Evolutionary conservation across 2,888 invertebrate species (phyloP), one percentile per base, ranked within the genome.

Genomic region (Thumatha senex): DNA sequence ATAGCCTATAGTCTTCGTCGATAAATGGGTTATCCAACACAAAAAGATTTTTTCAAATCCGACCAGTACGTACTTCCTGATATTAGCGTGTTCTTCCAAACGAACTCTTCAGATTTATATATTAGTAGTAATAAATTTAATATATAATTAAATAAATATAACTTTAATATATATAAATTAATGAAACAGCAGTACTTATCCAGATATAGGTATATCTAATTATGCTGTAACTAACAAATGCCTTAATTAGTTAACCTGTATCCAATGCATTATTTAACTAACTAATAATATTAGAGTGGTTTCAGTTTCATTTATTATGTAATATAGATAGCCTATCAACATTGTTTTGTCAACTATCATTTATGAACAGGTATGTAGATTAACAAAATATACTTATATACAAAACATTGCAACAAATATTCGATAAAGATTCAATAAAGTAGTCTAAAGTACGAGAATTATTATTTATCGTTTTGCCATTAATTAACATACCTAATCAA

Each of bases 401-500:
- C 24, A 46, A 50, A 58, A 50, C 46, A 61, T 45, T 48, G 43
- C 43, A 65, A 53, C 55, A 60, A 58, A 61, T 61, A 54, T 46
- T 46, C 14, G 60, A 67, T 69, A 65, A 57, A 47, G 48, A 52
- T 48, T 65, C 43, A 55, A 63, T 67, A 68, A 65, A 67, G 60
- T 62, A 55, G 56, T 68, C 62, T 67, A 56, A 64, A 54, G 56
- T 63, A 52, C 56, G 55, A 52, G 60, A 62, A 65, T 64, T 67
- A 65, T 64, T 67, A 67, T 67, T 65, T 70, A 72, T 75, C 70
- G 55, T 48, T 60, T 59, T 61, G 63, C 64, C 58, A 67, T 71
- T 76, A 74, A 77, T 77, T 74, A 74, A 70, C 65, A 70, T 71
- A 68, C 51, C 58, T 72, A 72, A 76, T 74, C 69, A 63, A 55